Evolutionary conservation across 2,888 invertebrate species (phyloP), one percentile per base, ranked within the genome.

Genomic region (Julus scanicus): DNA sequence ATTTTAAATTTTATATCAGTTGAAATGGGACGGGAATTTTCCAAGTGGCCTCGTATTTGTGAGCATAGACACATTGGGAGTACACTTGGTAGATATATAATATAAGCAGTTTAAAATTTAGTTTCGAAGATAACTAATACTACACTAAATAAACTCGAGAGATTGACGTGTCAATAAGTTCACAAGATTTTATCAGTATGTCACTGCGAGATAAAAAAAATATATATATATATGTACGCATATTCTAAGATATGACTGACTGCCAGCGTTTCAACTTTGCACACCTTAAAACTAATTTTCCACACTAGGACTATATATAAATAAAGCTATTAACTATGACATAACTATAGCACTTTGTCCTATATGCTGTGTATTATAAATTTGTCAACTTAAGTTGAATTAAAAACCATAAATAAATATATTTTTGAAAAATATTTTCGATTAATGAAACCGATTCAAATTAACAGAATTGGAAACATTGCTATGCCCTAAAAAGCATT

Each of bases 101-200:
- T n/a, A n/a, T 57, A 57, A 57, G 57, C 57, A 57, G 57, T 57
- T 57, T 57, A 17, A 57, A 57, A 57, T 57, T 57, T n/a, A n/a
- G 57, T n/a, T 57, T 17, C n/a, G 4, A 57, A 57, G 57, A 57
- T 57, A 57, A 57, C 57, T 57, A 57, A 57, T 57, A n/a, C 4
- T n/a, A 17, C 57, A 57, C 57, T 57, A 57, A 57, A 57, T n/a
- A 57, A 57, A 57, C n/a, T 57, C 57, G n/a, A n/a, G n/a, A 5
- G 57, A 57, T 17, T n/a, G 57, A 57, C 57, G 57, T 57, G 57
- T 57, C 57, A 57, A 57, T 8, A 57, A n/a, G 29, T 29, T 29
- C 8, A n/a, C 57, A 57, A n/a, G n/a, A 57, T 57, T n/a, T 57
- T 57, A 57, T 57, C 57, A n/a, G n/a, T n/a, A n/a, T n/a, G 57